Percentiles rank a stretch among this genome's conserved stretches.
Conservation (phyloP, 37 sponge, comb jelly and placozoan genomes). For the Diacarnus erythraeanus region DNA sequence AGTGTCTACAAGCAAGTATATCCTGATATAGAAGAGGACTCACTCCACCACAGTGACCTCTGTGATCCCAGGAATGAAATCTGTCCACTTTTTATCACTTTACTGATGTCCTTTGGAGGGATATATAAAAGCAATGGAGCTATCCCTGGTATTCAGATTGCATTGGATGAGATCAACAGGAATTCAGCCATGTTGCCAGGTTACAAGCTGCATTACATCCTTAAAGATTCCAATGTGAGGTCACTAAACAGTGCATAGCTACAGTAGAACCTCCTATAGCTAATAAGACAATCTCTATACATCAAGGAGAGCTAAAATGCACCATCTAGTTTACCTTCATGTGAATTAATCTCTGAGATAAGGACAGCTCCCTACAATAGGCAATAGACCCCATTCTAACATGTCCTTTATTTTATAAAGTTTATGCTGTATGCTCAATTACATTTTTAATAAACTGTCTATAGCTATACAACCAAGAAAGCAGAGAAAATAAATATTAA, state of each 20-base stretch:
- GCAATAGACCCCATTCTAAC: too few species aligned
- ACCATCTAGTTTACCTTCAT: too few species aligned
- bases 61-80: background rate
- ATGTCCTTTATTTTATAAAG: too few species aligned
- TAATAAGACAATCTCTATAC: too few species aligned
- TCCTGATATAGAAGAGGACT: background rate
- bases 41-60: background rate
- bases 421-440: too few species aligned
- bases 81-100: slow-evolving; percentile 20
- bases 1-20: slow-evolving; percentile 5
- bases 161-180: slow-evolving; percentile 40
- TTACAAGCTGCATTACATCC: slow-evolving; percentile 32
- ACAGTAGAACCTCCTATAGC: too few species aligned
- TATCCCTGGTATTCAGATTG: slow-evolving; percentile 26
- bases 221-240: slow-evolving; percentile 31
- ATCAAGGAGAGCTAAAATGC: too few species aligned
- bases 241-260: too few species aligned
- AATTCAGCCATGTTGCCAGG: slow-evolving; percentile 17
- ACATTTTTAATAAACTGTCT: too few species aligned
- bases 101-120: background rate
- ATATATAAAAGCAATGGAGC: slow-evolving; percentile 1
- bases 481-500: too few species aligned
- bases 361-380: too few species aligned
- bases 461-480: too few species aligned
- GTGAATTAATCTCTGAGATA: background rate